Evolutionary conservation across 2,888 invertebrate genomes (phyloP), one percentile per base, ranked within the genome.

Genomic region (Philereme vetulata): DNA sequence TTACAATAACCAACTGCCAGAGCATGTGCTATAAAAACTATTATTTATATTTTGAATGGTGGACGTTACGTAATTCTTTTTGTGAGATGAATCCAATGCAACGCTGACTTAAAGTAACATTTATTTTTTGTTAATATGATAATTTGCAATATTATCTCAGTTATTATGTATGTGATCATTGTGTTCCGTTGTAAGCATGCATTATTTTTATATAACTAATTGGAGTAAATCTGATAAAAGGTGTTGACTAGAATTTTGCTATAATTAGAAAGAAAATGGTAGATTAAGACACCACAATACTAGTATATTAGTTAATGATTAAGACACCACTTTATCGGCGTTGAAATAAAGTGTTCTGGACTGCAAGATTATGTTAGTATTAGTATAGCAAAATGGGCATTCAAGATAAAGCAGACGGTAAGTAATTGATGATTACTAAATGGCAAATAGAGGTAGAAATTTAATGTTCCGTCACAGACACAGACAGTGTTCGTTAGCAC

Each of bases 91-190:
- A 38, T 3, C 1, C 6, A 6, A 38, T 5, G 7, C 38, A 21
- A 21, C 21, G 21, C 38, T 38, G 8, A 6, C 38, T 3, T 38
- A 38, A 6, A 38, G 38, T 38, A 38, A 38, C 4, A 38, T 38
- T 38, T n/a, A n/a, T 38, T 38, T 38, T 8, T 38, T 8, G 38
- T 38, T 38, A 38, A 4, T 38, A 38, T 8, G 40, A 42, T 51
- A 44, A 44, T 49, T 55, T 10, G 55, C 55, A 43, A 53, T 46
- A 49, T 35, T 48, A 38, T 50, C 49, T 50, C 11, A 36, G 48
- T 48, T 34, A 48, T 54, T 49, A 49, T 48, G 53, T 40, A 7
- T 43, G 10, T 49, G 6, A 40, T 35, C 51, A 51, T 61, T 48
- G 52, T 60, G 50, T 48, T 48, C 60, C 40, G 34, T 52, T 43